These are phyloP conservation scores for Opisthograptis luteolata DNA, from an alignment of 2,888 invertebrate genomes.

Conservation along the genomic window DNA sequence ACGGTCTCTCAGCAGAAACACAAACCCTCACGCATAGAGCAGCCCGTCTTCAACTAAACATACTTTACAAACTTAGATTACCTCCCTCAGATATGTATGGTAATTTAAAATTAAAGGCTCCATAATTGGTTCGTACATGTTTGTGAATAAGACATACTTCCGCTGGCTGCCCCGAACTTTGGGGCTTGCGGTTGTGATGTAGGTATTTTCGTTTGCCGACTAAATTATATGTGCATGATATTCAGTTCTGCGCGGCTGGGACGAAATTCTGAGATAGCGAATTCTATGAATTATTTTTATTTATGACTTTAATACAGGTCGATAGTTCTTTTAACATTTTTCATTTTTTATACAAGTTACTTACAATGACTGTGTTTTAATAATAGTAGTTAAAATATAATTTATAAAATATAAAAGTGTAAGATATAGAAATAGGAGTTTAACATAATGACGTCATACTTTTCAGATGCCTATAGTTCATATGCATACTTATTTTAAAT, in stretches of 20 bases:
- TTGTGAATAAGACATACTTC: slow-evolving; percentile 61
- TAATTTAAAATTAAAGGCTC: slow-evolving; percentile 57
- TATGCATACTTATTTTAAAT: too few relatives aligned
- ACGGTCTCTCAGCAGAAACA: not conserved
- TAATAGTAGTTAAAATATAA: too few relatives aligned
- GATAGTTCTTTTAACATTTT: too few relatives aligned
- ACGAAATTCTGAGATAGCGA: not conserved
- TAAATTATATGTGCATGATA: slow-evolving; percentile 47
- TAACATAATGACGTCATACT: too few relatives aligned
- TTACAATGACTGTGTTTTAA: too few relatives aligned
- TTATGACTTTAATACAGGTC: too few relatives aligned
- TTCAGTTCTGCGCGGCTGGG: slow-evolving; percentile 34
- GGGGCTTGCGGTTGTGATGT: slow-evolving; percentile 41
- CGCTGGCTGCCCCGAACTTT: slow-evolving; percentile 46
- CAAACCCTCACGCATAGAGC: not conserved
- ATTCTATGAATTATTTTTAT: not conserved
- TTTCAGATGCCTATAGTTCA: too few relatives aligned
- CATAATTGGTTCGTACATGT: slow-evolving; percentile 63
- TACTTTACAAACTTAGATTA: slow-evolving; percentile 49
- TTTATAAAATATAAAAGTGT: too few relatives aligned
- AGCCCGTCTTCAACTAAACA: slow-evolving; percentile 26
- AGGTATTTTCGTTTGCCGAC: slow-evolving; percentile 40
- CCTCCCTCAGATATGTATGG: slow-evolving; percentile 41
- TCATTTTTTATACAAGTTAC: too few relatives aligned
- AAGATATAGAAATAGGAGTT: too few relatives aligned